Conservation (phyloP, 2,113 vertebrate genomes). For the Maccullochella peelii region DNA sequence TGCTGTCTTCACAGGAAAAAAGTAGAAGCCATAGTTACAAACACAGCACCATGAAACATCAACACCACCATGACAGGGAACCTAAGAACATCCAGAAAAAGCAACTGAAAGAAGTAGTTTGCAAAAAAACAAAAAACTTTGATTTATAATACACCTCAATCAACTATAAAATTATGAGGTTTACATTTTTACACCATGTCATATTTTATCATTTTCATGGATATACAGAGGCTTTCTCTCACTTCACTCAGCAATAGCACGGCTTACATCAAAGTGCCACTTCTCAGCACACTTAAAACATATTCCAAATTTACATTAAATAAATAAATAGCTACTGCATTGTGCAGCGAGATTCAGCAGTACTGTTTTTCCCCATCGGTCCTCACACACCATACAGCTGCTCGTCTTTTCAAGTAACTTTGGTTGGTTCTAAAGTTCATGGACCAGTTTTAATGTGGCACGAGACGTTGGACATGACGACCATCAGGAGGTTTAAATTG, state of each 20-base stretch:
- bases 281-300: slow-evolving; percentile 32
- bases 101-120: slow-evolving; percentile 24
- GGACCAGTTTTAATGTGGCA: slow-evolving; percentile 49
- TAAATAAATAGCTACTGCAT: slow-evolving; percentile 68
- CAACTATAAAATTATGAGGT: slow-evolving; percentile 44
- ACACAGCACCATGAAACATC: slow-evolving; percentile 64
- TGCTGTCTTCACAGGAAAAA: slow-evolving; percentile 49
- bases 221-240: slow-evolving; percentile 8
- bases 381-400: slow-evolving; percentile 43
- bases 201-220: slow-evolving; percentile 19
- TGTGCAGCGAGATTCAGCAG: slow-evolving; percentile 41
- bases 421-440: slow-evolving; percentile 51
- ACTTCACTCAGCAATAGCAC: slow-evolving; percentile 29
- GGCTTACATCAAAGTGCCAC: slow-evolving; percentile 27
- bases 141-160: slow-evolving; percentile 15
- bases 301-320: slow-evolving; percentile 63
- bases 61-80: slow-evolving; percentile 36
- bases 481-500: slow-evolving; percentile 47
- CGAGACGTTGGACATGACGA: slow-evolving; percentile 30
- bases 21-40: slow-evolving; percentile 59
- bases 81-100: slow-evolving; percentile 36
- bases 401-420: slow-evolving; percentile 66
- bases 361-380: background rate
- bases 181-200: slow-evolving; percentile 16
- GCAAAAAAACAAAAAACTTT: slow-evolving; percentile 24